Evolutionary conservation across 2,888 invertebrate species (phyloP), one percentile per base, ranked within the genome.

Genomic region (Scaptomyza caliginosa): DNA sequence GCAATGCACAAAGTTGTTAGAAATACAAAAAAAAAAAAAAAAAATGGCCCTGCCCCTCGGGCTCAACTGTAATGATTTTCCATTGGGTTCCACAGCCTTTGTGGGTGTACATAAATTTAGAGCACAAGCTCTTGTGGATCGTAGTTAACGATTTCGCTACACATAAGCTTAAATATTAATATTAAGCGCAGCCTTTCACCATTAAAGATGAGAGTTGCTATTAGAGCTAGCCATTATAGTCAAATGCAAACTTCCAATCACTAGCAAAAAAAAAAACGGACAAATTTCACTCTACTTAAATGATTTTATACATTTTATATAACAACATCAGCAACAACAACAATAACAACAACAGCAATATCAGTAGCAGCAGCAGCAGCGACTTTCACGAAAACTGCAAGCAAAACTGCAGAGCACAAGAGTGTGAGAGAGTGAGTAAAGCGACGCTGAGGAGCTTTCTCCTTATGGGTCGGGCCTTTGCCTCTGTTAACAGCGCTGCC

Each of bases 311-410:
- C 52, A 67, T 66, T 80, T 86, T 83, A 86, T 83, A 86, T 84
- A 83, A 86, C 74, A 63, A 67, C 45, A 48, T 2, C 51, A 46
- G 40, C 60, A 66, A 42, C 64, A 66, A 54, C 63, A 68, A 49
- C 43, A 62, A 38, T 7, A 32, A 7, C 32, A 32, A 7, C 13
- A 32, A 13, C 30, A 17, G 16, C 30, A 21, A 38, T 7, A 32
- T 16, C 32, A 32, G 16, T 32, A 32, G 30, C 30, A 17, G 16
- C 30, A 21, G 48, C 63, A 39, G 56, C 54, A 42, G 52, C 66
- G 83, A 83, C 83, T 83, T 83, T 83, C 83, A 83, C 83, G 83
- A 86, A 81, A 86, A 86, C 76, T 86, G 85, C 87, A 86, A 62
- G 78, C 82, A 69, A 74, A 86, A 81, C 70, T 86, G 82, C 82